Percentiles rank a stretch among this genome's conserved stretches.
phyloP scores from a whole-genome alignment of 2,113 vertebrate species.

The Menura novaehollandiae region DNA sequence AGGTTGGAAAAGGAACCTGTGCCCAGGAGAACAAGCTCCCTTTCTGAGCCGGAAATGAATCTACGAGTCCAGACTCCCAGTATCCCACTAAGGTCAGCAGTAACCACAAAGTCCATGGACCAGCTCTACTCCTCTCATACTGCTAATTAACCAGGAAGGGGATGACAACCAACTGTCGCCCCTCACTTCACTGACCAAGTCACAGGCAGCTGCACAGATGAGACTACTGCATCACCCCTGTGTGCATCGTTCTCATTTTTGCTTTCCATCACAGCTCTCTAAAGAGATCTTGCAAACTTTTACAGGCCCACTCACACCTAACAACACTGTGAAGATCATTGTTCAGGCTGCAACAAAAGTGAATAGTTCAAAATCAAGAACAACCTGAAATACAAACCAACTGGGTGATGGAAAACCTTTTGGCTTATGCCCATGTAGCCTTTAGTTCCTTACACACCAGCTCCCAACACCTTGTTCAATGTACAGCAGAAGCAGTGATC shows the following conservation, averaged over 20 bases:
- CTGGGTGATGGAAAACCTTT: neutral
- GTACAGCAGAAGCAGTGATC: neutral
- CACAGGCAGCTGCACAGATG: neutral
- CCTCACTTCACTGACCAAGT: neutral
- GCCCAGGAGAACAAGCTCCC: neutral
- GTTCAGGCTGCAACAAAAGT: neutral
- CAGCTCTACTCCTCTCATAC: neutral
- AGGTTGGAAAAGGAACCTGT: neutral
- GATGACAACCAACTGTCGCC: neutral
- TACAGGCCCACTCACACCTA: neutral
- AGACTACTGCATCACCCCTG: neutral
- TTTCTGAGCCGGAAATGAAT: neutral
- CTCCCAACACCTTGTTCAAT: neutral
- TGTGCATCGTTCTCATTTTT: accelerated
- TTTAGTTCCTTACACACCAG: accelerated
- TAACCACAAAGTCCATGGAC: accelerated
- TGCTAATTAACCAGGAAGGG: neutral
- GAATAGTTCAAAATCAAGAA: neutral
- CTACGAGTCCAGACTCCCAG: neutral
- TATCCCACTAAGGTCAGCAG: neutral
- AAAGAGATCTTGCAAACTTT: neutral
- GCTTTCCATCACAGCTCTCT: neutral
- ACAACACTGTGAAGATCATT: neutral
- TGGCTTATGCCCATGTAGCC: neutral
- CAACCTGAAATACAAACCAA: neutral